Base-by-base conservation (phyloP, 2,888 invertebrate genomes). In the Metallyticus violacea region DNA sequence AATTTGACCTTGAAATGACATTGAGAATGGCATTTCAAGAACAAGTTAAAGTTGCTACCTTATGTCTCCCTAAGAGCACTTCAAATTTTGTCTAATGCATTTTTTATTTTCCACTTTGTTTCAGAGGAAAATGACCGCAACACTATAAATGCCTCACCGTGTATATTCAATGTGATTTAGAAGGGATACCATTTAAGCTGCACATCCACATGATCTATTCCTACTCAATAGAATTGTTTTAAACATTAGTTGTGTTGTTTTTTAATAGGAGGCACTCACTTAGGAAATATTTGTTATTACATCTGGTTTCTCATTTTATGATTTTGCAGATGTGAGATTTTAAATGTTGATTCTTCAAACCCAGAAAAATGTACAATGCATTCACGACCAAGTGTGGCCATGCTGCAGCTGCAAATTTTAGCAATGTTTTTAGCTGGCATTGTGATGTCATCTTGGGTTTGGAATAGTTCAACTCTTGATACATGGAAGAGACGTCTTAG, bases 381-480 rank as follows among this genome's bases (percentile, higher is more conserved):
- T 88, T 92, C 93, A 81, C 94, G 97, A 2, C 98, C 98, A 0
- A 97, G 96, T 89, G 95, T 97, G 86, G 95, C 96, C 0, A 95
- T 97, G 91, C 92, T 97, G 82, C 97, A 97, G 91, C 91, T 98
- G 88, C 97, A 98, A 90, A 92, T 98, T 89, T 92, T 98, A 88
- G 95, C 97, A 86, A 94, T 97, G 88, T 98, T 98, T 92, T 96
- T 96, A 89, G 95, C 96, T 77, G 98, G 98, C 79, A 94, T 97
- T 88, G 94, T 97, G 30, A 97, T 98, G 96, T 97, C 98, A 4
- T 97, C 97, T 0, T 99, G 98, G 98, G 96, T 97, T 40, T 99
- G 98, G 98, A 98, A 97, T 7, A 94, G 94, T 27, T 96, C 97
- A 77, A 97, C 98, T 6, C 91, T 97, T 6, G 95, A 96, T 89